Evolutionary conservation across 2,797 vertebrate genomes (phyloP).

Genomic region (Kryptopterus vitreolus): DNA sequence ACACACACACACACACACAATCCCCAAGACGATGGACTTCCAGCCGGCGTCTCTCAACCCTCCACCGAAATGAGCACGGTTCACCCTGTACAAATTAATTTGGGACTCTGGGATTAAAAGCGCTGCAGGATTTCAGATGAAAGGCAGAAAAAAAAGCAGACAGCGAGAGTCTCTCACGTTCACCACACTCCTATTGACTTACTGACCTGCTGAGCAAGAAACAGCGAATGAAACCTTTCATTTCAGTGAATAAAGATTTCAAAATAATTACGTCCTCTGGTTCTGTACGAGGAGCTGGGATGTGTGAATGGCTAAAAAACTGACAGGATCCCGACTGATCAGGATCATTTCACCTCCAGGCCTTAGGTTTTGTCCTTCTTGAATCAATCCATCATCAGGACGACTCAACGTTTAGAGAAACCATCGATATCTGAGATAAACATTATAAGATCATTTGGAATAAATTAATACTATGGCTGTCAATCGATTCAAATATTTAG

Average conservation of each 20-base stretch:
- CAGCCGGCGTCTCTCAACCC: conserved; percentile 40
- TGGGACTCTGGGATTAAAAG: conserved; percentile 49
- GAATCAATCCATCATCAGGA: too few species aligned
- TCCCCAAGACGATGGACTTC: neutral
- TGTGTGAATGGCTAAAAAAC: neutral
- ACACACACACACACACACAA: too few species aligned
- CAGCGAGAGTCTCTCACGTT: conserved; percentile 29
- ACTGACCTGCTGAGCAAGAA: conserved; percentile 36
- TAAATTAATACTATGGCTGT: too few species aligned
- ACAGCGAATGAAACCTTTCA: conserved; percentile 35
- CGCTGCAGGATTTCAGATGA: conserved; percentile 33
- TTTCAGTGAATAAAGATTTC: neutral
- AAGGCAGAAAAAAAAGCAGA: conserved; percentile 16
- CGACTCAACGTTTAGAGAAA: too few species aligned
- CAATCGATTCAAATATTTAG: too few species aligned
- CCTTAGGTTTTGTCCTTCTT: too few species aligned
- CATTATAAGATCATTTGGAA: too few species aligned
- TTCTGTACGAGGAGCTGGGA: neutral
- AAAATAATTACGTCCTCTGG: neutral
- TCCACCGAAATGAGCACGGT: conserved; percentile 37
- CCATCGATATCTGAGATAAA: too few species aligned
- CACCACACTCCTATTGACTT: conserved; percentile 41
- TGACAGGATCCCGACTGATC: too few species aligned
- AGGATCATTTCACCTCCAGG: too few species aligned
- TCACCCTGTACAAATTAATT: conserved; percentile 49